Evolutionary conservation across 2,797 vertebrate genomes (phyloP).

Genomic region (Melopsittacus undulatus): DNA sequence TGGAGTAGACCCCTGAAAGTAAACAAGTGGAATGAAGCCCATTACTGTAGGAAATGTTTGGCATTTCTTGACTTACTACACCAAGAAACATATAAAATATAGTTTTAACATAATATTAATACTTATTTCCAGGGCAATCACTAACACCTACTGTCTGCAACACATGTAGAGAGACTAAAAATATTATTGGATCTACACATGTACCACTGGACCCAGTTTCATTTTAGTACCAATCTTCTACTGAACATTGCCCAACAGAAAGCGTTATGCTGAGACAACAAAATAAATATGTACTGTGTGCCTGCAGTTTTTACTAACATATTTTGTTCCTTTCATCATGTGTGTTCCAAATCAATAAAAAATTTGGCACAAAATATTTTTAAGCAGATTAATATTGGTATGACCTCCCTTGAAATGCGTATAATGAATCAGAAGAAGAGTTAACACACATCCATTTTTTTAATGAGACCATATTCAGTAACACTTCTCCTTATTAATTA

Average conservation of each 20-base stretch:
- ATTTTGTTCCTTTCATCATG: not conserved
- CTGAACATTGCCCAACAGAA: not conserved
- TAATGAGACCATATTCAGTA: not conserved
- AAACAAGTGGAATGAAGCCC: not conserved
- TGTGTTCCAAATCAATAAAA: not conserved
- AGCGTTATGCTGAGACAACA: not conserved
- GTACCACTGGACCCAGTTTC: not conserved
- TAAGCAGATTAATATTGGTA: not conserved
- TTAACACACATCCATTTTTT: not conserved
- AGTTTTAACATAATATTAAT: not conserved
- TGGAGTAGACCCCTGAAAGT: not conserved
- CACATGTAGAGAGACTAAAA: not conserved
- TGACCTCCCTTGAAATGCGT: not conserved
- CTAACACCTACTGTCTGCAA: not conserved
- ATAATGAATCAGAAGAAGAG: not conserved
- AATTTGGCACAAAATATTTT: not conserved
- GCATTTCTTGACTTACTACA: not conserved
- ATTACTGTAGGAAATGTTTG: not conserved
- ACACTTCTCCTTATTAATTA: not conserved
- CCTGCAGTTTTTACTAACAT: not conserved
- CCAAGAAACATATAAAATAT: not conserved
- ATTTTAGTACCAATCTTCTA: not conserved
- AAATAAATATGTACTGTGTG: not conserved
- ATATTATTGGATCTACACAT: not conserved
- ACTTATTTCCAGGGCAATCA: not conserved